Conservation (phyloP, 2,113 vertebrate species). For the Pollimyrus isidori region DNA sequence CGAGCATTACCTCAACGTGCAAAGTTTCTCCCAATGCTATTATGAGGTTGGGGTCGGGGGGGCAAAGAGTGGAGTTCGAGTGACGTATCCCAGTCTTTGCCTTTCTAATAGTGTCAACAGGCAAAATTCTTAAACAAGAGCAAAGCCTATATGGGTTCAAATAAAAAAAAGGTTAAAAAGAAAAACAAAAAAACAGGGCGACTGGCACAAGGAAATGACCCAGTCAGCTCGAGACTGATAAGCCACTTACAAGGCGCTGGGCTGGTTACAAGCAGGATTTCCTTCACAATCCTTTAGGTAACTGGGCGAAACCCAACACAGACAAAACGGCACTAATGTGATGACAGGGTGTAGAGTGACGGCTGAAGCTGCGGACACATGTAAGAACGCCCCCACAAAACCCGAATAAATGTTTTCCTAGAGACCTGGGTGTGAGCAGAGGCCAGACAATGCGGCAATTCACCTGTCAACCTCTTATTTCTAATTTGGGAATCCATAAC, state of each 20-base stretch:
- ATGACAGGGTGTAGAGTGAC: background rate
- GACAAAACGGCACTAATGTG: conserved; percentile 13
- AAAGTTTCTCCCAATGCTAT: background rate
- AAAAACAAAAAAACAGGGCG: background rate
- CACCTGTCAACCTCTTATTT: background rate
- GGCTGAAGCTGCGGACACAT: background rate
- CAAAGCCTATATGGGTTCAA: background rate
- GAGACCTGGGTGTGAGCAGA: background rate
- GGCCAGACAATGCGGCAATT: background rate
- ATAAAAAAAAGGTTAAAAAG: background rate
- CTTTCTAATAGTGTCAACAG: background rate
- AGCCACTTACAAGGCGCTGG: background rate
- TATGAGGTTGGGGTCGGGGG: background rate
- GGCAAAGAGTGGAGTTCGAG: background rate
- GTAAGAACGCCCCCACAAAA: background rate
- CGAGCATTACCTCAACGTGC: background rate
- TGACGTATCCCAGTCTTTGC: background rate
- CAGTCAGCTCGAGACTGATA: background rate
- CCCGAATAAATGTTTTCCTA: background rate
- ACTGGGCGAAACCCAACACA: background rate
- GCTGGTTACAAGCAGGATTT: background rate
- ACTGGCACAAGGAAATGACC: background rate
- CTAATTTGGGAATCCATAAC: background rate
- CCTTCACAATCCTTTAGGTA: background rate
- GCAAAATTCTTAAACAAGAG: background rate